A percentile compares a stretch with the other conserved stretches of the same genome.
These are phyloP conservation scores for Drosophila testacea DNA, from an alignment of 2,888 invertebrate species.

Conservation along the genomic window DNA sequence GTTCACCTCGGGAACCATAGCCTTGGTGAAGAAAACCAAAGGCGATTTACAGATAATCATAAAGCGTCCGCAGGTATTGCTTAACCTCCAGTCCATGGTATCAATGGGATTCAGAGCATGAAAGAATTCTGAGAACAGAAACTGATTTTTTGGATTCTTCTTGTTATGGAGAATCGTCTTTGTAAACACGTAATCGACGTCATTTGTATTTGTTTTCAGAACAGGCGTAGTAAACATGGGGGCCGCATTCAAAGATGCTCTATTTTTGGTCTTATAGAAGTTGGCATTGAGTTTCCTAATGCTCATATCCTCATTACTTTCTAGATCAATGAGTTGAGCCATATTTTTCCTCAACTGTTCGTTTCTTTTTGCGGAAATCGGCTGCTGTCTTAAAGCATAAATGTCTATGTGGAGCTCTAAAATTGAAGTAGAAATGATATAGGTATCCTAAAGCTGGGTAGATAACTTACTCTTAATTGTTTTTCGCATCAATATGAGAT, in stretches of 20 bases:
- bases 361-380: background rate
- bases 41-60: slow-evolving; percentile 51
- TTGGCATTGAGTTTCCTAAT: background rate
- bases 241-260: background rate
- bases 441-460: background rate
- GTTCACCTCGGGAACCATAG: slow-evolving; percentile 69
- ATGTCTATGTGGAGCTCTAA: slow-evolving; percentile 20
- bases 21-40: slow-evolving; percentile 30
- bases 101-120: slow-evolving; percentile 59
- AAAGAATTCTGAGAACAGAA: slow-evolving; percentile 55
- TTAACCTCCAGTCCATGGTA: slow-evolving; percentile 46
- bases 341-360: background rate
- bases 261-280: background rate
- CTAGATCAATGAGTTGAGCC: slow-evolving; percentile 7
- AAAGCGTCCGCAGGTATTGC: slow-evolving; percentile 6
- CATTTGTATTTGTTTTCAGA: background rate
- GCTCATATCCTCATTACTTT: slow-evolving; percentile 38
- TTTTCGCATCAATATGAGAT: slow-evolving; percentile 32
- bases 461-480: slow-evolving; percentile 43
- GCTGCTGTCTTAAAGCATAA: background rate
- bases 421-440: background rate
- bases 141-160: slow-evolving; percentile 23
- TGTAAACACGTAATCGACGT: slow-evolving; percentile 19
- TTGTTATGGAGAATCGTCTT: slow-evolving; percentile 25
- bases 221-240: background rate